Evolutionary conservation across 2,797 vertebrate species (phyloP).

Genomic region (Nasua narica): DNA sequence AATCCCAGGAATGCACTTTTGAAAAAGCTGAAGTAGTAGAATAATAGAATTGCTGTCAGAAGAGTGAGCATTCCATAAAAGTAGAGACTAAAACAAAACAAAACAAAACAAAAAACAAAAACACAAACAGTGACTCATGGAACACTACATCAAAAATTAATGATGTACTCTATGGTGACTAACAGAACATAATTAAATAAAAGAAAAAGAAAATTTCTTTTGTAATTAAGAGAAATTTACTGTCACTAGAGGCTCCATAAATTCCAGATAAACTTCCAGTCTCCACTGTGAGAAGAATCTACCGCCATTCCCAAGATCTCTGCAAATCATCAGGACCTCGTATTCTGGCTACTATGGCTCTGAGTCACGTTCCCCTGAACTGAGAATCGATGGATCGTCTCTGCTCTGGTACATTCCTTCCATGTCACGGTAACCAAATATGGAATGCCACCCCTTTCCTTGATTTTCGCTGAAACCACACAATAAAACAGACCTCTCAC

Average conservation of each 20-base stretch:
- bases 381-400: accelerated
- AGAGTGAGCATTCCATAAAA: not conserved
- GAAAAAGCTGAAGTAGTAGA: not conserved
- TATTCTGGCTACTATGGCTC: not conserved
- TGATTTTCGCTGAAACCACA: not conserved
- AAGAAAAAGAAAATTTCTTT: not conserved
- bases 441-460: not conserved
- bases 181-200: no score
- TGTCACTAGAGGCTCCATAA: not conserved
- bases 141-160: no score
- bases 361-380: not conserved
- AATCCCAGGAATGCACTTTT: not conserved
- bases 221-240: not conserved
- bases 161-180: no score
- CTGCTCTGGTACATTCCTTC: not conserved
- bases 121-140: accelerated
- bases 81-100: not conserved
- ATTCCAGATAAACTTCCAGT: not conserved
- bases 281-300: no score
- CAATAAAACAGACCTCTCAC: not conserved
- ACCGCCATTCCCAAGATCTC: not conserved
- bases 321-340: not conserved
- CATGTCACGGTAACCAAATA: not conserved
- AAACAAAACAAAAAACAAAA: no score
- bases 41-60: not conserved